Evolutionary conservation across 2,888 invertebrate genomes (phyloP), one percentile per base, ranked within the genome.

Genomic region (Chalcis sispes): DNA sequence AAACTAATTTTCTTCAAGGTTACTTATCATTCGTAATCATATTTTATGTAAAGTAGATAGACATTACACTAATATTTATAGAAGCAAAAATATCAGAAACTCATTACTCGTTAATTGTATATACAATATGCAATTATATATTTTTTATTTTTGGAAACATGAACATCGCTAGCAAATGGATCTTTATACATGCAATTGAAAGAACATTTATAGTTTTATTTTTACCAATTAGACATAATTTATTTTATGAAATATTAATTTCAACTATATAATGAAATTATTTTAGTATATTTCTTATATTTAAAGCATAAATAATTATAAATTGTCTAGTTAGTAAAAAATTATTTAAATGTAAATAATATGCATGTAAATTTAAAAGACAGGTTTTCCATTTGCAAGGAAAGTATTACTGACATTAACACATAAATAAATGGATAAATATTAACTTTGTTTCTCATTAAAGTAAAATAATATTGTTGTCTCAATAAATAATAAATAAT

Each of bases 131-230:
- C 67, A 67, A 4, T 13, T 42, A 42, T 36, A 36, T 13, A 10
- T 13, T 13, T 18, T n/a, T n/a, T 15, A 65, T 66, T 32, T 46
- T 8, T 27, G 23, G 32, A 13, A 18, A 10, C 1, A 32, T 46
- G 42, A 58, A 46, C 42, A 32, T 46, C 32, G 40, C 52, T 20
- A 58, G 13, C 40, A 32, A 69, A 56, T 69, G 46, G n/a, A 8
- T 32, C n/a, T 56, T 67, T 58, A 46, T 56, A 29, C 67, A 58
- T 69, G 67, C 67, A 69, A 42, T 15, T 8, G 52, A 54, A 66
- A 66, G 18, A 40, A 56, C 15, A 2, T 42, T 13, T 29, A 29
- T 58, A 56, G 56, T 29, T 58, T 18, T 42, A 2, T 27, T 13
- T 56, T 20, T n/a, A 58, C 4, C 40, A 25, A 36, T 36, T 40